phyloP scores from a whole-genome alignment of 2,888 invertebrate genomes.

The Aquatica leii region DNA sequence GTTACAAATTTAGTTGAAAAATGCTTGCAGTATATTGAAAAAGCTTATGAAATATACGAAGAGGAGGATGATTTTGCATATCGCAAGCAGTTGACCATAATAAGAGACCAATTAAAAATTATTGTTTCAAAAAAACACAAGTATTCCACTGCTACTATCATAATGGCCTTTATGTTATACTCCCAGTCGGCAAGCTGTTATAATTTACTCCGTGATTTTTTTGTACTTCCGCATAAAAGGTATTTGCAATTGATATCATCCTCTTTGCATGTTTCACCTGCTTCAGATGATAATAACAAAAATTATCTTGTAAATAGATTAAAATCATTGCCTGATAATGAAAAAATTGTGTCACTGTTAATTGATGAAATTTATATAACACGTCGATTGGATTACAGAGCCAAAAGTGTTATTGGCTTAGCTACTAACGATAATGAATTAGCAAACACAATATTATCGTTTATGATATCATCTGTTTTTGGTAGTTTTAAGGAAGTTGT shows the following conservation, averaged over 20 bases:
- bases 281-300: not conserved
- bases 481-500: not conserved
- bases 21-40: not conserved
- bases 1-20: too few relatives aligned
- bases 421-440: too few relatives aligned
- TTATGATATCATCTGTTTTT: not conserved
- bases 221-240: not conserved
- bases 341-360: not conserved
- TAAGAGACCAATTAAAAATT: conserved; percentile 1
- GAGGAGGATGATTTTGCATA: not conserved
- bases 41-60: too few relatives aligned
- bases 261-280: not conserved
- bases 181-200: not conserved
- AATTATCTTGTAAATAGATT: not conserved
- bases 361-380: not conserved
- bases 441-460: not conserved
- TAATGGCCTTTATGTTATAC: not conserved
- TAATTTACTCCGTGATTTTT: conserved; percentile 1
- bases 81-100: not conserved
- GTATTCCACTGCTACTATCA: not conserved
- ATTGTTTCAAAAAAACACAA: conserved; percentile 3
- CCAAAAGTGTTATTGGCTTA: not conserved
- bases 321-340: not conserved
- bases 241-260: not conserved
- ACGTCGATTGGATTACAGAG: not conserved